Conservation (phyloP, 2,888 invertebrate species). For the Linhomoeus sp. region DNA sequence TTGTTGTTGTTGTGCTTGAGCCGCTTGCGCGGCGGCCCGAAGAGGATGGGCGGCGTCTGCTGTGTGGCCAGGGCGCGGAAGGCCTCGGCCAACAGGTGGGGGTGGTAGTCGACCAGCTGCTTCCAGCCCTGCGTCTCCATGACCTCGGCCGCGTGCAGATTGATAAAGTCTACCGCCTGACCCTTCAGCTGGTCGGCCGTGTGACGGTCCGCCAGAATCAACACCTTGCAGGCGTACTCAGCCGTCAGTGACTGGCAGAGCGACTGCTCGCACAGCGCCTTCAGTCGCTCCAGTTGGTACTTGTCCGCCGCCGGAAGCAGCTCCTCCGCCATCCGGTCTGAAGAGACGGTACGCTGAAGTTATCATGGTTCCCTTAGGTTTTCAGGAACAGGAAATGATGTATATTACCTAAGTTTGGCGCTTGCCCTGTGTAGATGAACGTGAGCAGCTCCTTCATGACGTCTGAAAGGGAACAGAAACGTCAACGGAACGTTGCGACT, state of each 20-base stretch:
- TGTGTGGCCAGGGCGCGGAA: slow-evolving; percentile 96
- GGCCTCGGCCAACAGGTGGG: slow-evolving; percentile 93
- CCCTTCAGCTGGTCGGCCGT: slow-evolving; percentile 95
- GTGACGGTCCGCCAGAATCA: slow-evolving; percentile 89
- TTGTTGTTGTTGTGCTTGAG: slow-evolving; percentile 61
- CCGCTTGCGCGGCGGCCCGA: slow-evolving; percentile 86
- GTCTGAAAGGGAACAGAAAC: too few relatives aligned
- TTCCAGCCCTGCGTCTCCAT: slow-evolving; percentile 97
- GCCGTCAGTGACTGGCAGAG: slow-evolving; percentile 80
- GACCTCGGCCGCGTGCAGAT: slow-evolving; percentile 39
- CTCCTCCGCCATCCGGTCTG: slow-evolving; percentile 92
- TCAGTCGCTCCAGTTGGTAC: slow-evolving; percentile 89
- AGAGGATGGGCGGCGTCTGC: slow-evolving; percentile 68
- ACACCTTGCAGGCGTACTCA: slow-evolving; percentile 87
- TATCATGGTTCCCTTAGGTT: too few relatives aligned
- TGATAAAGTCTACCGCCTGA: slow-evolving; percentile 95
- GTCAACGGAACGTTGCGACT: too few relatives aligned
- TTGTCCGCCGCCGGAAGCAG: slow-evolving; percentile 93
- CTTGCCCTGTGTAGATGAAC: slow-evolving; percentile 93
- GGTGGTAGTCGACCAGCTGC: slow-evolving; percentile 88
- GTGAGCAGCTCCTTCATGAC: slow-evolving; percentile 88
- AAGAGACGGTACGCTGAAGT: background rate
- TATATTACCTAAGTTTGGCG: slow-evolving; percentile 48
- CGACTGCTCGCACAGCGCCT: slow-evolving; percentile 88
- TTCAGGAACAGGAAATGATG: too few relatives aligned